These are phyloP conservation scores for Gymnogyps californianus DNA, from an alignment of 2,113 vertebrate species.

Conservation along the genomic window DNA sequence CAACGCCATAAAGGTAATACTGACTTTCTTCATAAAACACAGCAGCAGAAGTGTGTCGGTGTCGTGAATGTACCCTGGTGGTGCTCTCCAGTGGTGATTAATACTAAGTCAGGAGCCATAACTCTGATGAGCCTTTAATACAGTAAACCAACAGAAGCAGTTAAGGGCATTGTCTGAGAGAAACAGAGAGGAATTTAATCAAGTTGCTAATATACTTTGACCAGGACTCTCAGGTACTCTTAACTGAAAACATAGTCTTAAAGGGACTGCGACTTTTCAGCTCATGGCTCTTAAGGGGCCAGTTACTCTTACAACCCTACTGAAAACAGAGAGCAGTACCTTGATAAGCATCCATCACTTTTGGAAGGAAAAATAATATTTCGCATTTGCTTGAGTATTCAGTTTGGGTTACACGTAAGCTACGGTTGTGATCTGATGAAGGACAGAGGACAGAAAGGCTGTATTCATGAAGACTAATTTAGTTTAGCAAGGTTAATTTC, in stretches of 20 bases:
- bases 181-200: conserved; percentile 9
- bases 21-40: not conserved
- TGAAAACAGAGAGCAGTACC: not conserved
- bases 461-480: not conserved
- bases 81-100: not conserved
- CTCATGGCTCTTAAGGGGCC: not conserved
- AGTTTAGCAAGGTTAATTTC: not conserved
- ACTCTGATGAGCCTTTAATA: conserved; percentile 44
- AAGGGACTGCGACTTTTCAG: not conserved
- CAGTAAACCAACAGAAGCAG: conserved; percentile 5
- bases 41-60: not conserved
- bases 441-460: not conserved
- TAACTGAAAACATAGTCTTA: not conserved
- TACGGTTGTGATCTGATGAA: not conserved
- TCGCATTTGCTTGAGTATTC: not conserved
- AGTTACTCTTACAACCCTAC: not conserved
- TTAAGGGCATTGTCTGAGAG: conserved; percentile 21
- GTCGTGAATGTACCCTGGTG: fast-evolving
- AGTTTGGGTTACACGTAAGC: not conserved
- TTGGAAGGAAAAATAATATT: not conserved
- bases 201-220: conserved; percentile 28
- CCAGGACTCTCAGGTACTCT: conserved; percentile 2
- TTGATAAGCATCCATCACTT: not conserved
- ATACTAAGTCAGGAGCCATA: conserved; percentile 5
- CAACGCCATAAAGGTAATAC: not conserved